Evolutionary conservation across 2,113 vertebrate species (phyloP).

Genomic region (Gambusia holbrooki): DNA sequence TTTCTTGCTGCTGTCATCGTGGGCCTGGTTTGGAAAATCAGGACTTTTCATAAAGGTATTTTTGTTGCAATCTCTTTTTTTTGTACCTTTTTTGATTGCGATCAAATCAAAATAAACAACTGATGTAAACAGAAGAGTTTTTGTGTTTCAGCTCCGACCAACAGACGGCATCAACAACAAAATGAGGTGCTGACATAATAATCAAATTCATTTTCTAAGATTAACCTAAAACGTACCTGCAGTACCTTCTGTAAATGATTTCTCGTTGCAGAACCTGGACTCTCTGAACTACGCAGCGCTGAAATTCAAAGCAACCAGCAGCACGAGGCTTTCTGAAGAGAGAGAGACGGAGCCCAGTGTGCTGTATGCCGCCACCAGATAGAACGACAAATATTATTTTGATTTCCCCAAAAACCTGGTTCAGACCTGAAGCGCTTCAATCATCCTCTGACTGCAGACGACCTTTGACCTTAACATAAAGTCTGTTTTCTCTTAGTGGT

Average conservation of each 20-base stretch:
- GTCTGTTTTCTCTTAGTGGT: too few species aligned
- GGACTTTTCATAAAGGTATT: neutral
- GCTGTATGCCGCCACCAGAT: constrained; percentile 19
- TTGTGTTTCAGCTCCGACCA: neutral
- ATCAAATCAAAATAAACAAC: neutral
- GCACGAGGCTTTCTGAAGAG: neutral
- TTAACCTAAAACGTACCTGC: rapidly evolving
- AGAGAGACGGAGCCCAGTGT: neutral
- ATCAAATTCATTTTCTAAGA: neutral
- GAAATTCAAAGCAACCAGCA: constrained; percentile 1
- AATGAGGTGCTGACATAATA: neutral
- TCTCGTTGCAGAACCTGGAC: neutral
- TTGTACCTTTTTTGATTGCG: too few species aligned
- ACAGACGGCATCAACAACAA: neutral
- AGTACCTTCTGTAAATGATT: neutral
- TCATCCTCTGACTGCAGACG: too few species aligned
- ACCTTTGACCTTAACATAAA: too few species aligned
- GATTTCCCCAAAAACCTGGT: too few species aligned
- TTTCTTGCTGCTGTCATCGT: constrained; percentile 9
- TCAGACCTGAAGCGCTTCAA: too few species aligned
- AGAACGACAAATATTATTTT: neutral
- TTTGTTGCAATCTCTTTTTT: neutral
- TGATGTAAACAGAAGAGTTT: neutral
- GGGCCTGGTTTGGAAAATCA: neutral
- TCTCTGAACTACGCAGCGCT: constrained; percentile 14